These are phyloP conservation scores for Phalera bucephala DNA, from an alignment of 2,888 invertebrate species.

Conservation along the genomic window DNA sequence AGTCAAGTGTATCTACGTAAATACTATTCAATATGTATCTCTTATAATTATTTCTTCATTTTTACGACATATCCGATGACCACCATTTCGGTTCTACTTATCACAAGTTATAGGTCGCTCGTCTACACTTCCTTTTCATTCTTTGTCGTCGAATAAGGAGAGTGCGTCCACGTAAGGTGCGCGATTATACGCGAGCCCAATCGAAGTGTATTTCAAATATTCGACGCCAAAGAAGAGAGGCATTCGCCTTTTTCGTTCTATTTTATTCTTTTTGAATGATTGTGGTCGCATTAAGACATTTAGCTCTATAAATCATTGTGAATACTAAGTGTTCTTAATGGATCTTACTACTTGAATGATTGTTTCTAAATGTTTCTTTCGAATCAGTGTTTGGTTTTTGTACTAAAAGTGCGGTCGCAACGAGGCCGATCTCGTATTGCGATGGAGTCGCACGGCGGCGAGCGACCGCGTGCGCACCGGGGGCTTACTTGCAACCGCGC, in stretches of 20 bases:
- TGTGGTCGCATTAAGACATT: constrained; percentile 63
- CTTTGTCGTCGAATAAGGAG: constrained; percentile 47
- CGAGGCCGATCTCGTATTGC: constrained; percentile 11
- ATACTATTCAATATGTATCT: constrained; percentile 35
- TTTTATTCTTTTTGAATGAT: constrained; percentile 66
- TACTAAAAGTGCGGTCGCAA: constrained; percentile 62
- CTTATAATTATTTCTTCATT: constrained; percentile 48
- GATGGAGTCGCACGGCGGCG: constrained; percentile 2
- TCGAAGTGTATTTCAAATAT: constrained; percentile 16
- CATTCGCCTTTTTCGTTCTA: constrained; percentile 58
- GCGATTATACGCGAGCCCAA: too few relatives aligned
- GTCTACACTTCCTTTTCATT: constrained; percentile 40
- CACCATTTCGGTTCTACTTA: constrained; percentile 45
- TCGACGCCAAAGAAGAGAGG: constrained; percentile 45
- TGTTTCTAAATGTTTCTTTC: constrained; percentile 63
- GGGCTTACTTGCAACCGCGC: constrained; percentile 60
- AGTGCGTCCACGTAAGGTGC: too few relatives aligned
- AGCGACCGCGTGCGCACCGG: constrained; percentile 9
- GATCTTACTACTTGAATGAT: constrained; percentile 58
- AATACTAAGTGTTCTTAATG: constrained; percentile 66
- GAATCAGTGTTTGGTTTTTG: constrained; percentile 27
- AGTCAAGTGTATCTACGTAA: constrained; percentile 31
- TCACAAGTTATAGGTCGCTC: constrained; percentile 47
- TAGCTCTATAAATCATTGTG: constrained; percentile 58
- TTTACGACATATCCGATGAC: constrained; percentile 46